phyloP scores from a whole-genome alignment of 92 coral and sea anemone species.

The Palythoa grandis region DNA sequence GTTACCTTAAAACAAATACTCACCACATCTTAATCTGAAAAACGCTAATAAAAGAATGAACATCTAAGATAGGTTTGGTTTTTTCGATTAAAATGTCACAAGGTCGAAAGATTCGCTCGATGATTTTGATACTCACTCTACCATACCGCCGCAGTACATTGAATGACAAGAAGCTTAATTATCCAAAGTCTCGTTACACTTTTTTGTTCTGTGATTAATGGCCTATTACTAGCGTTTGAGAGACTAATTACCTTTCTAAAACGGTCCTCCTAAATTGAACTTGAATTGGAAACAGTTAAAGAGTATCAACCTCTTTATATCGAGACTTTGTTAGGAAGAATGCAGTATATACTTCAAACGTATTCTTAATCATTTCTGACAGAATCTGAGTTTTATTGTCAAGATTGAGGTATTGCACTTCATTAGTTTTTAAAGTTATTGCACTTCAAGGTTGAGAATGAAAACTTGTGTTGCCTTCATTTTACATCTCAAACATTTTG shows the following conservation, averaged over 20 bases:
- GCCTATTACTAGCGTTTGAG: slow-evolving; percentile 13
- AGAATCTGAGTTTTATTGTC: neutral
- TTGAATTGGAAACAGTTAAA: neutral
- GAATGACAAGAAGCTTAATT: neutral
- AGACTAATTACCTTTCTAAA: slow-evolving; percentile 10
- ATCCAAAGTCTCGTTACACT: neutral
- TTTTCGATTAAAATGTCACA: slow-evolving; percentile 7
- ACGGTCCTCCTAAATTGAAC: neutral
- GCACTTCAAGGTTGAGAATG: neutral
- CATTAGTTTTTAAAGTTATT: neutral
- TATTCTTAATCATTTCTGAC: neutral
- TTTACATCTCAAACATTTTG: neutral
- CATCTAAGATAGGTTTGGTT: slow-evolving; percentile 21
- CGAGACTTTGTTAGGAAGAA: neutral
- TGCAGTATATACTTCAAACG: neutral
- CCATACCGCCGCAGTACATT: neutral
- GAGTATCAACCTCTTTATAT: neutral
- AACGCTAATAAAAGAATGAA: neutral
- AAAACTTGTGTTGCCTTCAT: neutral
- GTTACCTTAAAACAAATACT: neutral
- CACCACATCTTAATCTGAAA: neutral
- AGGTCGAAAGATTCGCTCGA: neutral
- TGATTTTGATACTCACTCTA: slow-evolving; percentile 5
- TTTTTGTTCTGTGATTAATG: slow-evolving; percentile 20
- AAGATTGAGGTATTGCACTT: neutral